Base-by-base conservation (phyloP, 1,140 invertebrate species). In the Drosophila orosa region DNA sequence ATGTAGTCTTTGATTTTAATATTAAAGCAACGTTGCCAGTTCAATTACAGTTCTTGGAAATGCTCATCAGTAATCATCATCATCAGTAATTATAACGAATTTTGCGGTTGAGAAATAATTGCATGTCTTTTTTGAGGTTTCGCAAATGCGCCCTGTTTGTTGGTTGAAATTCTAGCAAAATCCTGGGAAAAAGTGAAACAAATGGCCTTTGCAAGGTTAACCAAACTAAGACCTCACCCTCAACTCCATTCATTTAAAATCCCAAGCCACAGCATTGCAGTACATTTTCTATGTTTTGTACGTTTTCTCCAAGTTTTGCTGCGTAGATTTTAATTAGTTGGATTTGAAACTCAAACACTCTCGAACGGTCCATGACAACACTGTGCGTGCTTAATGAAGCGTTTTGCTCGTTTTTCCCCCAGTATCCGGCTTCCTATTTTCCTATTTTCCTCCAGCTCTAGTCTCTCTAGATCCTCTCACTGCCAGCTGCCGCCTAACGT, bases 241-340 rank as follows among this genome's bases (percentile, higher is more conserved):
- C 31, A 40, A 13, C 25, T 59, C 37, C 33, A 29, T 29, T 65
- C 61, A 61, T 25, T 59, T 5, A 33, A 63, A 42, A 60, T 56
- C 63, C 10, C 15, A 24, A 40, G 15, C 13, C 22, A 35, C 15
- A 17, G 17, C 15, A 66, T 50, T 39, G 61, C 63, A 52, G 27
- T n/a, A 45, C 1, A 54, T 35, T 22, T 15, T 24, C 40, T 42
- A 27, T 45, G 59, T 61, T 35, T 35, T 29, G 17, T 4, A 9
- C 4, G 67, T 24, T 54, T 54, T 52, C 19, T 57, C 10, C 62
- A 79, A 83, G 80, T 65, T 76, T 58, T 79, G 55, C 75, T 87
- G 84, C 76, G 71, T 87, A 87, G 79, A 87, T 89, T 87, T 87
- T 87, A 87, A 89, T 87, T 87, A 87, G 83, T 47, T 83, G 84